Evolutionary conservation across 2,888 invertebrate species (phyloP).

Genomic region (Plebejus argus): DNA sequence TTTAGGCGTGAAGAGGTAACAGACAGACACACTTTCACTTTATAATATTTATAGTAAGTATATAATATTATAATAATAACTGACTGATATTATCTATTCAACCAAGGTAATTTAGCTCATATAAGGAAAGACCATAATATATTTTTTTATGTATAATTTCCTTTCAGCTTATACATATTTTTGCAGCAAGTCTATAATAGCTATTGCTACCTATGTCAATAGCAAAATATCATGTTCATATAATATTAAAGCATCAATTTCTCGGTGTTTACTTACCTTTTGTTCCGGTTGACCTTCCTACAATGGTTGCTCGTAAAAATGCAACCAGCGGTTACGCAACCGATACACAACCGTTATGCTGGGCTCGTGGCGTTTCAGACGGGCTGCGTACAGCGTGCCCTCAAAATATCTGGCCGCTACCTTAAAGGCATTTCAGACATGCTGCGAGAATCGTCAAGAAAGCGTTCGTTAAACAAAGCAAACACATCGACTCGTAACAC

Average conservation of each 20-base stretch:
- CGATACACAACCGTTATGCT: constrained; percentile 38
- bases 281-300: constrained; percentile 48
- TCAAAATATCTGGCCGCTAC: neutral
- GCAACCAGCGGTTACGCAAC: constrained; percentile 61
- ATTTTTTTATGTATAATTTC: too few relatives aligned
- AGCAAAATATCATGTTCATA: neutral
- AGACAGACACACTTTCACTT: too few relatives aligned
- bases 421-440: neutral
- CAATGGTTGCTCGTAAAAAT: constrained; percentile 49
- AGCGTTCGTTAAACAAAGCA: neutral
- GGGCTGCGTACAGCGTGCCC: neutral
- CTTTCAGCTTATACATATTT: too few relatives aligned
- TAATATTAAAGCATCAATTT: constrained; percentile 25
- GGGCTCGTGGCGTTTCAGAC: constrained; percentile 31
- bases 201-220: neutral
- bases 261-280: constrained; percentile 45
- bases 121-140: too few relatives aligned
- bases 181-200: too few relatives aligned
- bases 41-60: too few relatives aligned
- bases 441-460: neutral
- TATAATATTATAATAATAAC: too few relatives aligned
- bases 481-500: neutral
- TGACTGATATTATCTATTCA: too few relatives aligned
- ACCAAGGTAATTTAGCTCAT: too few relatives aligned
- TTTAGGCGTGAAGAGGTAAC: too few relatives aligned